phyloP scores from a whole-genome alignment of 2,113 vertebrate genomes.

The Zosterops hypoxanthus region DNA sequence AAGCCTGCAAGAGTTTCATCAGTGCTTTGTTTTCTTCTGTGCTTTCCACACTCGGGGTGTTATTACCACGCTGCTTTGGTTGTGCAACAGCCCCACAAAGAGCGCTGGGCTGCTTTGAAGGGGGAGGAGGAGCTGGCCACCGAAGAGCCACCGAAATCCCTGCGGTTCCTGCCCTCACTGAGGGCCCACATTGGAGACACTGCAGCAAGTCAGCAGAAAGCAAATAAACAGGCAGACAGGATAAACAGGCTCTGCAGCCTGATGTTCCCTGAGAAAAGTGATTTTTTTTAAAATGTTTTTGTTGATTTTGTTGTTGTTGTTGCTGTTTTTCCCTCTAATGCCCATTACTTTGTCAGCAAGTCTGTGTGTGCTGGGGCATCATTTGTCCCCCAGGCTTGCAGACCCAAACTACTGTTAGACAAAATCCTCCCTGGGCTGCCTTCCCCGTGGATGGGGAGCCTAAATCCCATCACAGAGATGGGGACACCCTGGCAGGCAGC shows the following conservation, averaged over 20 bases:
- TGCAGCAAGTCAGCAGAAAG: slow-evolving; percentile 15
- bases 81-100: background rate
- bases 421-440: background rate
- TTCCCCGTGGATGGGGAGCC: background rate
- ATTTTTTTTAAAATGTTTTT: background rate
- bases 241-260: slow-evolving; percentile 15
- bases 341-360: background rate
- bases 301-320: background rate
- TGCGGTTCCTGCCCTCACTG: rapidly evolving
- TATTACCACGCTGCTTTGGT: background rate
- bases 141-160: background rate
- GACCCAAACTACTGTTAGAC: background rate
- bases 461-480: background rate
- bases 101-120: background rate
- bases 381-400: background rate
- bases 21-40: background rate
- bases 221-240: slow-evolving; percentile 17
- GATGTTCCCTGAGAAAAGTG: background rate
- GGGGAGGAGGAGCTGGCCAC: background rate
- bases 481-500: too few relatives aligned
- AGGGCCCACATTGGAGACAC: background rate
- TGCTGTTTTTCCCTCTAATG: background rate
- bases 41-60: background rate
- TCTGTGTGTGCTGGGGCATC: background rate
- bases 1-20: slow-evolving; percentile 4